Evolutionary conservation across 1,140 invertebrate species (phyloP), one percentile per base, ranked within the genome.

Genomic region (Zaprionus tsacasi): DNA sequence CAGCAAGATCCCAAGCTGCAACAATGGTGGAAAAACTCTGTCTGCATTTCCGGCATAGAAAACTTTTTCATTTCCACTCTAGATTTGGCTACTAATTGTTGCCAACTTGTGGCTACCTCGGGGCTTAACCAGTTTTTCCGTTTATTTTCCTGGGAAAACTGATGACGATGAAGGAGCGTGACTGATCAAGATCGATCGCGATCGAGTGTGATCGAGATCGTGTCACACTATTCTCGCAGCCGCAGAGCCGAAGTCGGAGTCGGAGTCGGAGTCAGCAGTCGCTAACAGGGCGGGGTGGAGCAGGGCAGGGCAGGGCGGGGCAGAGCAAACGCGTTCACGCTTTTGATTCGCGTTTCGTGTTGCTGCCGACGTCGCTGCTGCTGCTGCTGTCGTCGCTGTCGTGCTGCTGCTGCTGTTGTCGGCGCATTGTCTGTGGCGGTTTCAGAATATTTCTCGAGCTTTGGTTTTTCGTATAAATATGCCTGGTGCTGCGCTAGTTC

Each of bases 371-470:
- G 33, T 30, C 10, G 12, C 43, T 30, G 36, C 11, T 35, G 59
- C 59, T 13, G 59, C 35, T 40, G 17, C 40, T 43, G 48, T 21
- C 25, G 45, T 57, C 56, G 50, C 30, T 66, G 54, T 21, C 56
- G 71, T 43, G 36, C 11, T 67, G 35, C 12, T 68, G 33, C 17
- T 33, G 48, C 69, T 35, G 57, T 25, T 45, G 40, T 59, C 27
- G 57, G 36, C 56, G 58, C 59, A 76, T 70, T 71, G 73, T 76
- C 60, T 71, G 63, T 68, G 70, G 70, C 30, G 54, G 40, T 81
- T 54, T 74, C 70, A 91, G 90, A 91, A 91, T 90, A 89, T 92
- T 91, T 91, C 83, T 86, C 72, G 71, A 68, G 69, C 81, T 88
- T 80, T 76, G 65, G 33, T 27, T 69, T 69, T 68, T 13, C 54